These are phyloP conservation scores for Diplogasteroides magnus DNA, from an alignment of 1,140 invertebrate genomes.

Conservation along the genomic window DNA sequence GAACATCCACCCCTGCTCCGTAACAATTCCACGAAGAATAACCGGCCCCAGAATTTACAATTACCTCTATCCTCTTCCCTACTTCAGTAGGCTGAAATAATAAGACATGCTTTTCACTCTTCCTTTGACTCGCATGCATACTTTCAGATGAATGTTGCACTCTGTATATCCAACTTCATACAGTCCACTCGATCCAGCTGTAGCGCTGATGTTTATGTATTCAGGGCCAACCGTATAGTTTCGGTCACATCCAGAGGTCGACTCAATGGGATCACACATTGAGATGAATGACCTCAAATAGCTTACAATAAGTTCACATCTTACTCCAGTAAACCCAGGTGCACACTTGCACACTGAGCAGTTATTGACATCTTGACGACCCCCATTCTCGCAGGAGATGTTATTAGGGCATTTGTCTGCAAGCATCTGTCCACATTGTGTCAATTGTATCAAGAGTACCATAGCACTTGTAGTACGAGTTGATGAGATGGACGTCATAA, in stretches of 20 bases:
- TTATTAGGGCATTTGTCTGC: conserved; percentile 40
- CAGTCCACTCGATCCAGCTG: neutral
- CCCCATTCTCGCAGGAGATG: conserved; percentile 44
- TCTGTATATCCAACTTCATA: neutral
- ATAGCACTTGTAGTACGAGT: neutral
- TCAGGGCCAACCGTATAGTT: neutral
- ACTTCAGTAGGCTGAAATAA: neutral
- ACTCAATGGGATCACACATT: neutral
- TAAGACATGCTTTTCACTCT: neutral
- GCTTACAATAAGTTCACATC: neutral
- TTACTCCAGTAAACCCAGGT: conserved; percentile 14
- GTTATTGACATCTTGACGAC: conserved; percentile 56
- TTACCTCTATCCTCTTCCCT: neutral
- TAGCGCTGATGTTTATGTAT: neutral
- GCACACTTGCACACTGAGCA: conserved; percentile 46
- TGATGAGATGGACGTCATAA: neutral
- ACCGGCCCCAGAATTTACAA: neutral
- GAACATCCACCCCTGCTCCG: neutral
- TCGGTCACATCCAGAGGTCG: neutral
- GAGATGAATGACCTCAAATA: neutral
- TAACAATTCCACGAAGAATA: neutral
- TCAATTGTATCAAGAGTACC: too few relatives aligned
- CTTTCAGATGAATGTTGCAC: neutral
- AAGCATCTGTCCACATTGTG: too few relatives aligned
- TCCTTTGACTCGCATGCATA: neutral